A percentile compares a stretch with the other conserved stretches of the same genome.
Evolutionary conservation across 2,113 vertebrate genomes (phyloP).

Genomic region (Tor tambroides): DNA sequence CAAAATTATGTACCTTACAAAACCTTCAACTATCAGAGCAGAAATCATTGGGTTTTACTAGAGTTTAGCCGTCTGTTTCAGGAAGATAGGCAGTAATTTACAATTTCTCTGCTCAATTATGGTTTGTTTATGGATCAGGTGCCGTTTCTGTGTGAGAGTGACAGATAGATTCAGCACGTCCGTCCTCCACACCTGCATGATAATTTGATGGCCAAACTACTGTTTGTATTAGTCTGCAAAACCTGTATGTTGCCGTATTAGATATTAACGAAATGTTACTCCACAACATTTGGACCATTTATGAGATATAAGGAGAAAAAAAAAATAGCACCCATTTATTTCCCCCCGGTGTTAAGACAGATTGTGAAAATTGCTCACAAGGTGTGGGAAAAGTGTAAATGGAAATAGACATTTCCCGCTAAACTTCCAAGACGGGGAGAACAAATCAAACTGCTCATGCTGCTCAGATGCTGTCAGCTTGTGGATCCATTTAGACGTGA

Average conservation of each 20-base stretch:
- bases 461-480: background rate
- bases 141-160: background rate
- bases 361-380: constrained; percentile 32
- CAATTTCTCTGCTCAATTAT: constrained; percentile 32
- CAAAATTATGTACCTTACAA: background rate
- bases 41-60: constrained; percentile 1
- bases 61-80: background rate
- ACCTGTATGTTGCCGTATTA: constrained; percentile 21
- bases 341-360: background rate
- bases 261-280: constrained; percentile 40
- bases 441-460: constrained; percentile 30
- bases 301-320: too few species aligned
- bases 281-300: constrained; percentile 1
- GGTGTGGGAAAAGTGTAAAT: constrained; percentile 21
- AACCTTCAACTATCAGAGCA: background rate
- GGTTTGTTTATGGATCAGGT: constrained; percentile 16
- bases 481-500: constrained; percentile 29
- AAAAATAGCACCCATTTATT: constrained; percentile 45
- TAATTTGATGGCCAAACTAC: constrained; percentile 17
- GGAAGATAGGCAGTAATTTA: constrained; percentile 52
- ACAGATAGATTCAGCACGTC: constrained; percentile 36
- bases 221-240: constrained; percentile 2
- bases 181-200: background rate
- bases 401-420: constrained; percentile 5
- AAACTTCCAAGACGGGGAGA: background rate